Conservation (phyloP, 2,888 invertebrate species). For the Ellobium chinense region DNA sequence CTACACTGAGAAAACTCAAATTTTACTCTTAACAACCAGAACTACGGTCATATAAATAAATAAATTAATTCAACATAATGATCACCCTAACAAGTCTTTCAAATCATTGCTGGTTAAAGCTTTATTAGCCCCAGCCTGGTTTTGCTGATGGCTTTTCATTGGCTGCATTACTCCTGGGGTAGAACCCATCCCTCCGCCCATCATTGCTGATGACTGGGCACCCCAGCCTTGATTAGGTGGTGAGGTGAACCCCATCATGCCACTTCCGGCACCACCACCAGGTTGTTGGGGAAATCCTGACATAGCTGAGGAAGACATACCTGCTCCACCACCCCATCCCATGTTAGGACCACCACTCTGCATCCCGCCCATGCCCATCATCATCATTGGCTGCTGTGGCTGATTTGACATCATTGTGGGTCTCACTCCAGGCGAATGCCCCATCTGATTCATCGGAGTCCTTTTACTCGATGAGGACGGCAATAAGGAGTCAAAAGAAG, state of each 20-base stretch:
- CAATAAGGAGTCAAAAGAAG: conserved; percentile 41
- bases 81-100: conserved; percentile 38
- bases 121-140: neutral
- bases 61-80: too few species aligned
- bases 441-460: conserved; percentile 27
- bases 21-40: too few species aligned
- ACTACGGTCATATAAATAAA: too few species aligned
- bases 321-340: neutral
- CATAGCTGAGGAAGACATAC: neutral
- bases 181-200: conserved; percentile 3
- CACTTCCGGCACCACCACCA: neutral
- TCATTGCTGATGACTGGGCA: conserved; percentile 15
- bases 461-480: conserved; percentile 17
- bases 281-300: neutral
- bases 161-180: conserved; percentile 32
- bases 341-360: neutral
- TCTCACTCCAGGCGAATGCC: neutral
- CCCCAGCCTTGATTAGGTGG: neutral
- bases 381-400: conserved; percentile 6
- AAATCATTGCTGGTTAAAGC: conserved; percentile 39
- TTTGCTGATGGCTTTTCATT: neutral
- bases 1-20: too few species aligned
- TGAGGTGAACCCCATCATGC: conserved; percentile 3
- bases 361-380: neutral
- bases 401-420: neutral